These are phyloP conservation scores for Idaea straminata DNA, from an alignment of 2,888 invertebrate genomes.

Conservation along the genomic window DNA sequence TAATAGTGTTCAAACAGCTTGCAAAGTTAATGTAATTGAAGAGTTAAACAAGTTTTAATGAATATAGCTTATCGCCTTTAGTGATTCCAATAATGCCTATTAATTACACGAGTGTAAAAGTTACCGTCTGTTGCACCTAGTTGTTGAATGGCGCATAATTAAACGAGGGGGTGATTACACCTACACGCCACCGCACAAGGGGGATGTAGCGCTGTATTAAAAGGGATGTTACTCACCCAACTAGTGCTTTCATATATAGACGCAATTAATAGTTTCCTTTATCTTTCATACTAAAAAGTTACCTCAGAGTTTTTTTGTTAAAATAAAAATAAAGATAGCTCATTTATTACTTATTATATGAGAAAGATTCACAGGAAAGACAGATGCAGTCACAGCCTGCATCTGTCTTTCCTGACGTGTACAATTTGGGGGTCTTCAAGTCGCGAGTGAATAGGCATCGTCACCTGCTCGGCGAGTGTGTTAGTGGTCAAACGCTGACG, in stretches of 20 bases:
- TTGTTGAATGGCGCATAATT: slow-evolving; percentile 55
- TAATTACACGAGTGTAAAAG: slow-evolving; percentile 35
- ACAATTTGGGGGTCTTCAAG: no score
- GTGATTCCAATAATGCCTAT: background rate
- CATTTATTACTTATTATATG: no score
- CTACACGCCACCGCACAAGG: slow-evolving; percentile 33
- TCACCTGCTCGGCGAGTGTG: no score
- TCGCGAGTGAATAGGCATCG: no score
- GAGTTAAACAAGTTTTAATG: background rate
- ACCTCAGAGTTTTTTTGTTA: no score
- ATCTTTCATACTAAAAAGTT: background rate
- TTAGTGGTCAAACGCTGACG: no score
- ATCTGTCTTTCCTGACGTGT: no score
- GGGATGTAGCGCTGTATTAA: slow-evolving; percentile 12
- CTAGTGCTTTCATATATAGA: background rate
- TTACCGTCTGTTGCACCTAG: slow-evolving; percentile 49
- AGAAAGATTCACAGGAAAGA: no score
- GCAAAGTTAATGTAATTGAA: background rate
- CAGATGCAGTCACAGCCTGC: no score
- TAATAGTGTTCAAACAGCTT: background rate
- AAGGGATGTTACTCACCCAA: background rate
- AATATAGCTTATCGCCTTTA: background rate
- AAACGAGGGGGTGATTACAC: slow-evolving; percentile 40
- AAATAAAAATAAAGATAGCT: no score
- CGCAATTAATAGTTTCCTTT: background rate